Conservation (phyloP, 1,140 invertebrate species). For the Phymorhynchus buccinoides region DNA sequence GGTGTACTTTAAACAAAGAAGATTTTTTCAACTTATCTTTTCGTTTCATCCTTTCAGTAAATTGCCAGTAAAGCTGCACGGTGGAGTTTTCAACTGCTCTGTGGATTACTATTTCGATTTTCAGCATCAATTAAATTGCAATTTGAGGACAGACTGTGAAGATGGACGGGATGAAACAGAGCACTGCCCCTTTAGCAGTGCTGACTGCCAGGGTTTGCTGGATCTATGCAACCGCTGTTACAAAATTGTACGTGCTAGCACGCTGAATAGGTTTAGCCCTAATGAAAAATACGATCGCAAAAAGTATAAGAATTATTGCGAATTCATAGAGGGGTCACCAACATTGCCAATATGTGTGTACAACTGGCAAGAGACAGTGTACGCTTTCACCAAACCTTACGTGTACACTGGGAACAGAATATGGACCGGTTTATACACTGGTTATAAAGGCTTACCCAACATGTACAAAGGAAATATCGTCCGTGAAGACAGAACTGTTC, state of each 20-base stretch:
- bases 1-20: too few species aligned
- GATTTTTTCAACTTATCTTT: too few species aligned
- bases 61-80: not conserved
- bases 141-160: slow-evolving; percentile 6
- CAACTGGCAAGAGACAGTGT: not conserved
- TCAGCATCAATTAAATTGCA: not conserved
- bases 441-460: too few species aligned
- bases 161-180: slow-evolving; percentile 10
- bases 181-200: slow-evolving; percentile 30
- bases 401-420: too few species aligned
- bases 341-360: too few species aligned
- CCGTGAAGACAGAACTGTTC: too few species aligned
- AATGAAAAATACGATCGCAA: too few species aligned
- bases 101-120: not conserved
- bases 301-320: not conserved
- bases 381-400: too few species aligned
- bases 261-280: too few species aligned
- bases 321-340: not conserved
- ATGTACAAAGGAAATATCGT: too few species aligned
- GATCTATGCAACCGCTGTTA: not conserved
- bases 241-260: not conserved
- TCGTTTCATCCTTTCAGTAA: not conserved
- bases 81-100: not conserved
- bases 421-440: too few species aligned
- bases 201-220: not conserved